A percentile compares a stretch with the other conserved stretches of the same genome.
phyloP scores from a whole-genome alignment of 2,113 vertebrate genomes.

The Electrona antarctica region DNA sequence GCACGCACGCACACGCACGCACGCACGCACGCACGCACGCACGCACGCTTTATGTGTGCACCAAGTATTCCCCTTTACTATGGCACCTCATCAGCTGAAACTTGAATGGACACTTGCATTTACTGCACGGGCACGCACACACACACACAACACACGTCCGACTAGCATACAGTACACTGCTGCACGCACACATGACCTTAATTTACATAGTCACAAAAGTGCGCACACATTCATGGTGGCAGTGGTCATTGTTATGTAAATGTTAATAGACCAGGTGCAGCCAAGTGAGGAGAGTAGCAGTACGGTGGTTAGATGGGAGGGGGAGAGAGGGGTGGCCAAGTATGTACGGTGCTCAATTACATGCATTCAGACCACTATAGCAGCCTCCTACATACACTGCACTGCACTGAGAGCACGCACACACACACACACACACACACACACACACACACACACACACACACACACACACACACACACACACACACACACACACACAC shows the following conservation, averaged over 20 bases:
- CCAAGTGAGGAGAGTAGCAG: conserved; percentile 39
- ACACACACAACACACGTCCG: neutral
- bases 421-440: conserved; percentile 11
- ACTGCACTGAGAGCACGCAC: conserved; percentile 6
- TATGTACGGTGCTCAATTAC: conserved; percentile 53
- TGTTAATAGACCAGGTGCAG: conserved; percentile 69
- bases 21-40: too few species aligned
- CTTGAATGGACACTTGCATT: neutral
- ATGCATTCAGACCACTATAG: conserved; percentile 53
- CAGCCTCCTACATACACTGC: conserved; percentile 12
- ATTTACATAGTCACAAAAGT: neutral
- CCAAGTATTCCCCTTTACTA: conserved; percentile 16
- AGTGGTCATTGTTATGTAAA: conserved; percentile 77
- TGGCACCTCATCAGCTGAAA: conserved; percentile 22
- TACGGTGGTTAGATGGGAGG: conserved; percentile 43
- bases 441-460: neutral
- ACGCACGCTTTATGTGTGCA: conserved; percentile 11
- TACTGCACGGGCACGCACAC: neutral
- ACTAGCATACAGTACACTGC: too few species aligned
- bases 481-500: neutral
- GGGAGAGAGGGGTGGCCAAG: conserved; percentile 24
- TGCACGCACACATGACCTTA: neutral
- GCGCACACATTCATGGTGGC: conserved; percentile 35
- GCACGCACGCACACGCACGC: too few species aligned
- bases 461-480: neutral